Percentiles rank a stretch among this genome's conserved stretches.
Evolutionary conservation across 2,113 vertebrate species (phyloP).

Genomic region (Mixornis gularis): DNA sequence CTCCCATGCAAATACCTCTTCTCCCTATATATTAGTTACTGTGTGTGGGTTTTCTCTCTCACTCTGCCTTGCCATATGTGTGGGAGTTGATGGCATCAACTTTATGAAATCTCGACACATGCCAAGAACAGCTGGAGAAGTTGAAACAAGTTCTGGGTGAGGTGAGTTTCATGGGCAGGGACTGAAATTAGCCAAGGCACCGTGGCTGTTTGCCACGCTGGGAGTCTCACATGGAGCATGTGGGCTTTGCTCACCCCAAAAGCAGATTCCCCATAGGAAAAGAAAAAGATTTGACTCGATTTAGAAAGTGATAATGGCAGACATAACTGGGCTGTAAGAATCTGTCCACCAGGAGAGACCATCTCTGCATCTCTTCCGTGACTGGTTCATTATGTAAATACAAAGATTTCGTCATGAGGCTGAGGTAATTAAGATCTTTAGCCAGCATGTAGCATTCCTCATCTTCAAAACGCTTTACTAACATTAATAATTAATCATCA

Average conservation of each 20-base stretch:
- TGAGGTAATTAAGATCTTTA: slow-evolving; percentile 31
- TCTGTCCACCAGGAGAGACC: slow-evolving; percentile 23
- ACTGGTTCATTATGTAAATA: slow-evolving; percentile 32
- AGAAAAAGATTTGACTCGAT: not conserved
- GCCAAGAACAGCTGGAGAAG: slow-evolving; percentile 79
- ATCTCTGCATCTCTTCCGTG: not conserved
- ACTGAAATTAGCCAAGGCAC: slow-evolving; percentile 62
- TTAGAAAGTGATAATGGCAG: not conserved
- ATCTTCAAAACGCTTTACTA: not conserved
- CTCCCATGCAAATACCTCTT: slow-evolving; percentile 56
- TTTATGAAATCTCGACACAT: slow-evolving; percentile 69
- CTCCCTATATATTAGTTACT: slow-evolving; percentile 61
- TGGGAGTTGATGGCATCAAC: slow-evolving; percentile 75
- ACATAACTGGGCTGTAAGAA: not conserved
- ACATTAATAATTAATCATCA: slow-evolving; percentile 33
- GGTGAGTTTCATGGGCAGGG: slow-evolving; percentile 82
- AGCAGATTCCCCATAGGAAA: slow-evolving; percentile 1
- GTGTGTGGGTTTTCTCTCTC: slow-evolving; percentile 62
- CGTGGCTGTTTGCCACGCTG: slow-evolving; percentile 66
- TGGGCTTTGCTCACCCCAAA: not conserved
- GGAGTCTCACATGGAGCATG: slow-evolving; percentile 38
- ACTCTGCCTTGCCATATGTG: slow-evolving; percentile 63
- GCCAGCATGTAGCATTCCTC: slow-evolving; percentile 18
- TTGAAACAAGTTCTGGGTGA: slow-evolving; percentile 84
- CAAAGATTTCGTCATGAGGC: not conserved